phyloP scores from a whole-genome alignment of 2,888 invertebrate species.

The Hesperia comma region DNA sequence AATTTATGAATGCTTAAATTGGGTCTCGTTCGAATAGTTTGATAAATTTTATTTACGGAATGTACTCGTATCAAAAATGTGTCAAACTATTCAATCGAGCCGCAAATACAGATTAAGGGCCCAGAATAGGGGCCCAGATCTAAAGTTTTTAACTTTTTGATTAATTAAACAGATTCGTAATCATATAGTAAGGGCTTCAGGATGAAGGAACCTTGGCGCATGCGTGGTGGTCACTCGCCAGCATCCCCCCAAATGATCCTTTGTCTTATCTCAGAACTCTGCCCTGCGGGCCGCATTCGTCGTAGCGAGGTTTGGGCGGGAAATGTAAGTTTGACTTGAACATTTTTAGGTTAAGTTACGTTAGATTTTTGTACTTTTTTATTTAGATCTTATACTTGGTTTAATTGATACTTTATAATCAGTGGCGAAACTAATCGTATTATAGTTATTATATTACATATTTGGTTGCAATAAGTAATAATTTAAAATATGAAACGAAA shows the following conservation, averaged over 20 bases:
- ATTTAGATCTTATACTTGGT: background rate
- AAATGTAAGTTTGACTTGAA: constrained; percentile 27
- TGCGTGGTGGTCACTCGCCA: constrained; percentile 16
- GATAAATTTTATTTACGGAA: too few relatives aligned
- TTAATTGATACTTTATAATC: too few relatives aligned
- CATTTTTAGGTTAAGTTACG: constrained; percentile 8
- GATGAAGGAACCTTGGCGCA: constrained; percentile 34
- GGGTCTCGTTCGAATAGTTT: too few relatives aligned
- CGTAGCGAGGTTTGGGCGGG: constrained; percentile 24
- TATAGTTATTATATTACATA: too few relatives aligned
- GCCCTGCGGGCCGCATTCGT: background rate
- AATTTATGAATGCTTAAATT: too few relatives aligned
- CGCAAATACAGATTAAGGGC: too few relatives aligned
- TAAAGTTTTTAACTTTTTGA: background rate
- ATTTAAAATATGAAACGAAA: too few relatives aligned
- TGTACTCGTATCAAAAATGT: too few relatives aligned
- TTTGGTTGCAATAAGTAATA: too few relatives aligned
- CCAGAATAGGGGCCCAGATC: too few relatives aligned
- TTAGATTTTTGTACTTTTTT: background rate
- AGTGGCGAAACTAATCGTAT: too few relatives aligned
- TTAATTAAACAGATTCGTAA: background rate
- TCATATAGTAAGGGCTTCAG: constrained; percentile 14
- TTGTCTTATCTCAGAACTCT: constrained; percentile 20
- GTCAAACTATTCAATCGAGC: too few relatives aligned
- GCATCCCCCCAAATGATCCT: constrained; percentile 27